Evolutionary conservation across 2,113 vertebrate species (phyloP), one percentile per base, ranked within the genome.

Genomic region (Rhinogobius similis): DNA sequence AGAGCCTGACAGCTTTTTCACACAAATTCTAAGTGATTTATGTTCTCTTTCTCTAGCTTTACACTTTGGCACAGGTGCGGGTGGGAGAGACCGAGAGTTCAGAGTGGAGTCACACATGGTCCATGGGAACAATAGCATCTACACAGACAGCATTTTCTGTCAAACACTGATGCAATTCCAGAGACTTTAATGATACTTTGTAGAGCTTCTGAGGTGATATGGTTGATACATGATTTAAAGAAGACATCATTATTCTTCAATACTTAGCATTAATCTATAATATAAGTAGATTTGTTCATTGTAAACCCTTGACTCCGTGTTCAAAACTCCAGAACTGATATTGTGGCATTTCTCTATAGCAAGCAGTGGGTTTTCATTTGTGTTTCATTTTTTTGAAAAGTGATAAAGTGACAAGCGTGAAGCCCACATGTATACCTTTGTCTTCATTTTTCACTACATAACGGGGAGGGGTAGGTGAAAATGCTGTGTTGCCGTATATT

Each of bases 21-120:
- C 58, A 61, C 29, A 61, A 32, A 61, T 61, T 61, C 58, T 61
- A 36, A 61, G 58, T 61, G 58, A 61, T 36, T 61, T 61, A 61
- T 61, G 58, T 32, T 38, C 29, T 36, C 58, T 61, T 61, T 61
- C 29, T 32, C 27, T n/a, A 38, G 38, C 27, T 61, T n/a, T 14
- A 61, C 27, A 38, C 29, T 61, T 20, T 20, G 14, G 27, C 16
- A 59, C 56, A 32, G 12, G 26, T 18, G 55, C 26, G 2, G 55
- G 5, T 58, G 55, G 26, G 20, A 14, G 12, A 29, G 27, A n/a
- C 27, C 52, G 10, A 59, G 1, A 61, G 58, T 61, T 61, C 58
- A 61, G 16, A 59, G 58, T 61, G 18, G 8, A 18, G 27, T 36
- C 27, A 61, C 58, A 36, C 58, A 36, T 11, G 4, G 14, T 18